Evolutionary conservation across 2,797 vertebrate genomes (phyloP).

Genomic region (Amphiprion clarkii): DNA sequence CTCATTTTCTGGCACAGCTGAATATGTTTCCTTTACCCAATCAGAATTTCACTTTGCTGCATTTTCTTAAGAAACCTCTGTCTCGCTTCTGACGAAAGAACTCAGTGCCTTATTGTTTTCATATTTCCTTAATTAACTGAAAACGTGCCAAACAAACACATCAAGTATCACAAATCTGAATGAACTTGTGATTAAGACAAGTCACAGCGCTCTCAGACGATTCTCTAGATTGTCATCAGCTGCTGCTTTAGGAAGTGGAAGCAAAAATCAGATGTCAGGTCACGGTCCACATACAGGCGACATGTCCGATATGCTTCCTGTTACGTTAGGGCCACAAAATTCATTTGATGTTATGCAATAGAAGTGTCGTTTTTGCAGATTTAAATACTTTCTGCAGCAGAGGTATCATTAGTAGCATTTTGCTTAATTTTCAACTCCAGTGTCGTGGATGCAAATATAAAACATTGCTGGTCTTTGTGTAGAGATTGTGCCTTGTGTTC

Average conservation of each 20-base stretch:
- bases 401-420: neutral
- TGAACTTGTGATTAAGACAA: constrained; percentile 7
- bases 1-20: constrained; percentile 35
- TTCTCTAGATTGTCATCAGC: constrained; percentile 21
- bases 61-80: neutral
- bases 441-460: constrained; percentile 20
- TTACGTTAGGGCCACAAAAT: constrained; percentile 17
- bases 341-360: constrained; percentile 6
- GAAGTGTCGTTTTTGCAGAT: neutral
- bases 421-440: neutral
- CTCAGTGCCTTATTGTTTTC: neutral
- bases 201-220: neutral
- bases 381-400: neutral
- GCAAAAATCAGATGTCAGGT: constrained; percentile 47
- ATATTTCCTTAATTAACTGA: neutral
- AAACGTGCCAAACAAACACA: neutral
- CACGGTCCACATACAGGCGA: constrained; percentile 35
- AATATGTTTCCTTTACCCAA: constrained; percentile 31
- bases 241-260: constrained; percentile 69
- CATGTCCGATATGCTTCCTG: constrained; percentile 46
- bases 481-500: neutral
- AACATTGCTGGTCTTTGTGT: neutral
- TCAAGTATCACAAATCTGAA: constrained; percentile 2
- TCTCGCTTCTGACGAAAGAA: constrained; percentile 8
- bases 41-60: constrained; percentile 1